phyloP scores from a whole-genome alignment of 2,113 vertebrate genomes.

The Haliaeetus leucogaster region DNA sequence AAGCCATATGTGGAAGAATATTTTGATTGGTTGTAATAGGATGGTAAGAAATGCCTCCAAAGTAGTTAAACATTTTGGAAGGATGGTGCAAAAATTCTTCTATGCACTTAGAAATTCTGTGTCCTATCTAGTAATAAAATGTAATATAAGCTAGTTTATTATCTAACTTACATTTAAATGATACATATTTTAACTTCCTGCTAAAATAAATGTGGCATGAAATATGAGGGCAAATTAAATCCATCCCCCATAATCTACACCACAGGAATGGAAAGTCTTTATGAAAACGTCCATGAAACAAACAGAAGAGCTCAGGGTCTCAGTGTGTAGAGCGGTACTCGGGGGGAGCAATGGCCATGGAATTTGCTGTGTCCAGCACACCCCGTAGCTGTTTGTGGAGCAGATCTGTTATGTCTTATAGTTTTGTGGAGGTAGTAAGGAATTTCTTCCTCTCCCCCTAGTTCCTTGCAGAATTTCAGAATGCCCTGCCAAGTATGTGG shows the following conservation, averaged over 20 bases:
- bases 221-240: constrained; percentile 21
- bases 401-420: neutral
- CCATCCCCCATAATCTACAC: neutral
- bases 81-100: neutral
- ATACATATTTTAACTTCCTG: neutral
- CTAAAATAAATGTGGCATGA: constrained; percentile 23
- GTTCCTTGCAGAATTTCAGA: neutral
- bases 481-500: neutral
- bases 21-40: neutral
- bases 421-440: neutral
- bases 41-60: neutral
- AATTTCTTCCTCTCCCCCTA: neutral
- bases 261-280: neutral
- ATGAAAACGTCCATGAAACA: neutral
- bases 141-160: neutral
- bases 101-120: neutral
- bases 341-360: neutral
- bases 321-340: neutral
- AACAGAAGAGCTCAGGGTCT: neutral
- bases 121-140: neutral
- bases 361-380: neutral
- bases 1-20: neutral
- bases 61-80: neutral
- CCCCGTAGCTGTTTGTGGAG: neutral
- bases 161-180: neutral